These are phyloP conservation scores for Steatornis caripensis DNA, from an alignment of 2,113 vertebrate genomes.

Conservation along the genomic window DNA sequence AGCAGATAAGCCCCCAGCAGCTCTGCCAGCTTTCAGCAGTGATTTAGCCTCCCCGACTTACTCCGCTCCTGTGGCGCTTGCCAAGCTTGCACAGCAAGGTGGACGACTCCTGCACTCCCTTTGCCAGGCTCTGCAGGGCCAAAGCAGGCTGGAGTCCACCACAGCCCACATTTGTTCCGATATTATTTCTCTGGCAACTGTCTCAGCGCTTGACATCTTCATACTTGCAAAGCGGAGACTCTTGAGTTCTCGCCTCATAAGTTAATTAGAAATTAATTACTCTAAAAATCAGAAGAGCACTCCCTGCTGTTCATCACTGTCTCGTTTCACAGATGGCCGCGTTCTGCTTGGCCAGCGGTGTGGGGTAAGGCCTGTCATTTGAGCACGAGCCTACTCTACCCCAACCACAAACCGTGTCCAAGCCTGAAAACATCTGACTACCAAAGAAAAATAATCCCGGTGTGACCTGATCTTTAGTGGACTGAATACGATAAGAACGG, in stretches of 20 bases:
- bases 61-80: accelerated
- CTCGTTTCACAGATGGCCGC: conserved; percentile 66
- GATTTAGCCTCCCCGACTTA: not conserved
- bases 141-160: too few species aligned
- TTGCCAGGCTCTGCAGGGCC: not conserved
- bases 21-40: not conserved
- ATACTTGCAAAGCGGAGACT: not conserved
- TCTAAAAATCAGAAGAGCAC: not conserved
- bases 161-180: accelerated
- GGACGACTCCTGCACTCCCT: accelerated
- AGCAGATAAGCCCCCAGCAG: not conserved
- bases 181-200: not conserved
- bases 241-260: not conserved
- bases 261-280: not conserved
- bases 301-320: conserved; percentile 9
- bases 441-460: not conserved
- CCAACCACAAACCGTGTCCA: not conserved
- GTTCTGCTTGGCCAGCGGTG: conserved; percentile 72
- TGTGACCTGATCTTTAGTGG: not conserved
- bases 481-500: not conserved
- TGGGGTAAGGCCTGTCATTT: conserved; percentile 24
- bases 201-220: not conserved
- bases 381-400: conserved; percentile 24
- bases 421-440: not conserved
- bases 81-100: accelerated